Conservation (phyloP, 2,888 invertebrate species). For the Nemotelus pantherinus region DNA sequence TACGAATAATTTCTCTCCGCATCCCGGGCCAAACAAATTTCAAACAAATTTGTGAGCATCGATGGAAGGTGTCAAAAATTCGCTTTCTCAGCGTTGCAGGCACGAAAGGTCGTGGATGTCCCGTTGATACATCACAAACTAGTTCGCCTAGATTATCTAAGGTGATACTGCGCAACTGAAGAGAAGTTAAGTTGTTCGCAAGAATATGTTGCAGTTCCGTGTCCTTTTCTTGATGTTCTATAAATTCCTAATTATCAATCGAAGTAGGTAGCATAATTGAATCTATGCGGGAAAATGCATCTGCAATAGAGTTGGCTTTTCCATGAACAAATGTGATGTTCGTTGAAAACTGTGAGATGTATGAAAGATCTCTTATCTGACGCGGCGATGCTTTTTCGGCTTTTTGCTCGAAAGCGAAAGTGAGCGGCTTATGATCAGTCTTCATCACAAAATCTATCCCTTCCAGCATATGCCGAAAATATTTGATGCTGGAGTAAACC, state of each 20-base stretch:
- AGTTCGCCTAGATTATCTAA: no score
- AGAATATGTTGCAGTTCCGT: not conserved
- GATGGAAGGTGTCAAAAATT: no score
- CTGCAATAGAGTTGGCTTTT: not conserved
- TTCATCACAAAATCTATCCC: not conserved
- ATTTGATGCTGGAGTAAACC: not conserved
- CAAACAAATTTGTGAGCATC: no score
- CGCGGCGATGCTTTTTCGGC: conserved; percentile 5
- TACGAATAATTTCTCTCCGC: not conserved
- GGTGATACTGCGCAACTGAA: not conserved
- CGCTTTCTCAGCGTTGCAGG: no score
- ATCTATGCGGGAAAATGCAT: not conserved
- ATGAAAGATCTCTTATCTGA: not conserved
- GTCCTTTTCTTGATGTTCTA: not conserved
- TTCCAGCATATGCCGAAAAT: conserved; percentile 16
- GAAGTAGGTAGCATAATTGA: not conserved
- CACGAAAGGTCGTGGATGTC: no score
- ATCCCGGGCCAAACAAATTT: not conserved
- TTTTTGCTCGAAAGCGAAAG: conserved; percentile 1
- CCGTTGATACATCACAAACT: no score
- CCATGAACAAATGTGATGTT: not conserved
- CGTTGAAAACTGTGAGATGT: not conserved
- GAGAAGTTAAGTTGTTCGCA: not conserved
- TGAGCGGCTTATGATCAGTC: conserved; percentile 8
- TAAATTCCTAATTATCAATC: not conserved